These are phyloP conservation scores for Colossoma macropomum DNA, from an alignment of 2,113 vertebrate genomes.

Conservation along the genomic window DNA sequence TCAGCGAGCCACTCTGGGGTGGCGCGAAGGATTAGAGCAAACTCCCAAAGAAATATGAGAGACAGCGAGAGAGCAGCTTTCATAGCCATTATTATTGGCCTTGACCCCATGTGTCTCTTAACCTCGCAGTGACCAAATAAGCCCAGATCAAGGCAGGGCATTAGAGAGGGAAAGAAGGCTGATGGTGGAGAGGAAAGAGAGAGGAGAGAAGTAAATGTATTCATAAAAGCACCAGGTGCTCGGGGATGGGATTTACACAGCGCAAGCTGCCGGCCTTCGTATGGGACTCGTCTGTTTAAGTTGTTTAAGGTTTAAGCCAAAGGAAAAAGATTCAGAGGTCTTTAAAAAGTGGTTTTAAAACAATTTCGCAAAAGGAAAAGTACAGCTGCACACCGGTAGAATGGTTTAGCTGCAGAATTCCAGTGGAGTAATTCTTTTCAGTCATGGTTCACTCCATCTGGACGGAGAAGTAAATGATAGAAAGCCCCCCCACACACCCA, in stretches of 20 bases:
- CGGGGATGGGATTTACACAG: slow-evolving; percentile 53
- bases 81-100: slow-evolving; percentile 82
- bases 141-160: slow-evolving; percentile 90
- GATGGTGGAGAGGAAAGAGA: slow-evolving; percentile 1
- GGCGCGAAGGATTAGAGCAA: slow-evolving; percentile 74
- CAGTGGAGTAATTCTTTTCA: neutral
- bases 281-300: slow-evolving; percentile 21
- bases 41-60: slow-evolving; percentile 73
- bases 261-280: slow-evolving; percentile 37
- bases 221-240: slow-evolving; percentile 83
- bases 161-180: slow-evolving; percentile 64
- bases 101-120: slow-evolving; percentile 84
- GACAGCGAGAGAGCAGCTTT: slow-evolving; percentile 69
- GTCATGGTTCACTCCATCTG: slow-evolving; percentile 15
- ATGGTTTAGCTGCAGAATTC: neutral
- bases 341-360: neutral
- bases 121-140: slow-evolving; percentile 81
- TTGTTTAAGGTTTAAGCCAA: neutral
- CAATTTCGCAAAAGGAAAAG: too few relatives aligned
- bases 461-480: neutral
- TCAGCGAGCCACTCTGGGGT: slow-evolving; percentile 72
- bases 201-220: slow-evolving; percentile 78
- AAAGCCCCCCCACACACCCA: slow-evolving; percentile 11
- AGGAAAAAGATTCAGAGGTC: neutral
- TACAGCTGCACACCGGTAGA: neutral